Base-by-base conservation (phyloP, 2,888 invertebrate species). In the Drosophila villosipedis region DNA sequence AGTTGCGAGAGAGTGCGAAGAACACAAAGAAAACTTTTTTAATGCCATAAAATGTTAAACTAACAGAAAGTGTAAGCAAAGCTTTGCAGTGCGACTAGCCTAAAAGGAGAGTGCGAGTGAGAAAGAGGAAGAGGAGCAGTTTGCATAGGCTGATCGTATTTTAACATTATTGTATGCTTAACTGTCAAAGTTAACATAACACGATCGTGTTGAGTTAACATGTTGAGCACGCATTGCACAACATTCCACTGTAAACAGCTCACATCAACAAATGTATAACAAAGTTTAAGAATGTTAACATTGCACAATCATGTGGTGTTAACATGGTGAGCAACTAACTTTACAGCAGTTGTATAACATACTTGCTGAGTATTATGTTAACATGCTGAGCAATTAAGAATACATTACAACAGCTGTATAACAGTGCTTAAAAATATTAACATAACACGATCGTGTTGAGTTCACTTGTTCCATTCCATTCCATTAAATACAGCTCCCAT, bases 11-110 rank as follows among this genome's bases (percentile, higher is more conserved):
- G 33, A 16, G 33, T 12, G 37, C 33, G 39, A 67, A 47, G 41
- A n/a, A 31, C 39, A 55, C 22, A 55, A 5, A 39, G 28, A 75
- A 61, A 84, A 82, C 80, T 82, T 80, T 84, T 76, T 68, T 72
- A 84, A 82, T 76, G 78, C 57, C 69, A 71, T 65, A 54, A 74
- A 71, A 65, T 74, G 65, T 63, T 67, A 59, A 77, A 47, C 61
- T 53, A 65, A 71, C 65, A 5, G 14, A n/a, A 37, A 43, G 25
- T 19, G 33, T 35, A 39, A 12, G 31, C 9, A 47, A 37, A n/a
- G 50, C 9, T 16, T 33, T 28, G 22, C 35, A 33, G 61, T 28
- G 30, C 30, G 10, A 39, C 14, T n/a, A 57, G 22, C 30, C 3
- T 22, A 30, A 10, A 9, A 41, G 10, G 31, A 33, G 0, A 22